Evolutionary conservation across 2,888 invertebrate genomes (phyloP).

Genomic region (Uloborus plumipes): DNA sequence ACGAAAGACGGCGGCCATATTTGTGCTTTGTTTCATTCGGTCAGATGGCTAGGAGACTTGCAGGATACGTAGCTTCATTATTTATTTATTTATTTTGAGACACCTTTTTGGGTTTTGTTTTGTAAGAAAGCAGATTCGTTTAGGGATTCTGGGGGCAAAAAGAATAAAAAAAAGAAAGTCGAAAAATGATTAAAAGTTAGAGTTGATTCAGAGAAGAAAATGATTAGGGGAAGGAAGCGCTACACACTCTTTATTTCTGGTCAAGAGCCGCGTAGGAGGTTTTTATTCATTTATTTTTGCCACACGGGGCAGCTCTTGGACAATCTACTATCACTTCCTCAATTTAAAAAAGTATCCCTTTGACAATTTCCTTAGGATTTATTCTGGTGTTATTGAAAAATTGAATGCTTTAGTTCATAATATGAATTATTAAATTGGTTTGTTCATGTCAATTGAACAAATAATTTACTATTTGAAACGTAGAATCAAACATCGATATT

Average conservation of each 20-base stretch:
- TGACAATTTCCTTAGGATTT: neutral
- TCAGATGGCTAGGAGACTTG: conserved; percentile 32
- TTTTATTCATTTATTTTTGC: conserved; percentile 15
- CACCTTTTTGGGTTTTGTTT: conserved; percentile 1
- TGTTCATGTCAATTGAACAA: too few relatives aligned
- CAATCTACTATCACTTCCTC: neutral
- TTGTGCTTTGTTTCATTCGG: conserved; percentile 58
- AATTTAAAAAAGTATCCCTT: neutral
- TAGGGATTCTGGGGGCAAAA: neutral
- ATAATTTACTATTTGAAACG: too few relatives aligned
- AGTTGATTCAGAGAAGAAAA: neutral
- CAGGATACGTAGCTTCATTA: conserved; percentile 10
- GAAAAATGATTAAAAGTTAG: conserved; percentile 1
- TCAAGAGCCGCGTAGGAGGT: neutral
- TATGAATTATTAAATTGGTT: too few relatives aligned
- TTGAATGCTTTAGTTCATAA: too few relatives aligned
- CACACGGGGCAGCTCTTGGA: neutral
- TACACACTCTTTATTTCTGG: conserved; percentile 7
- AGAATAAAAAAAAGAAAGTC: neutral
- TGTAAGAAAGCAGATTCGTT: neutral
- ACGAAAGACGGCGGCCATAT: conserved; percentile 41
- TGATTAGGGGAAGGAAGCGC: conserved; percentile 30
- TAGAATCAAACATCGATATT: too few relatives aligned
- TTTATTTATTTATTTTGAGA: conserved; percentile 15
- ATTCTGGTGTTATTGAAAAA: neutral